These are phyloP conservation scores for Bufo bufo DNA, from an alignment of 2,113 vertebrate genomes.

Conservation along the genomic window DNA sequence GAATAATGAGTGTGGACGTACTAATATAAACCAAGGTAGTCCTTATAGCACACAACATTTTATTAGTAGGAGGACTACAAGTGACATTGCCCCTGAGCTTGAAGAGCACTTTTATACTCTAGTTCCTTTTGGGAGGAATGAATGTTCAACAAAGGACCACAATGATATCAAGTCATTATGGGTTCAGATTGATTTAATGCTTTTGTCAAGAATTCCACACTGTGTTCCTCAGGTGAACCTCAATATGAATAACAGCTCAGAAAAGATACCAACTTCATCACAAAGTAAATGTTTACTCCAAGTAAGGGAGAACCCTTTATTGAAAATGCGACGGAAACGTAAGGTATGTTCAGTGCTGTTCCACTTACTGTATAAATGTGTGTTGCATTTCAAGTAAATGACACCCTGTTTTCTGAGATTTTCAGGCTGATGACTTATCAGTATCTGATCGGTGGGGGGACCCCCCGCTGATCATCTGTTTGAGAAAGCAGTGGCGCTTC, in stretches of 20 bases:
- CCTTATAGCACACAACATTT: slow-evolving; percentile 65
- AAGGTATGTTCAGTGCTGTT: slow-evolving; percentile 79
- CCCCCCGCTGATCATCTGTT: too few species aligned
- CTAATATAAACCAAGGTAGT: slow-evolving; percentile 52
- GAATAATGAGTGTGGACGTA: slow-evolving; percentile 66
- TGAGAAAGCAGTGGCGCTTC: too few species aligned
- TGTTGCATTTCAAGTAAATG: neutral
- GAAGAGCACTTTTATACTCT: slow-evolving; percentile 90
- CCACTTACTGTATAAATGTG: neutral
- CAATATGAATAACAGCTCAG: slow-evolving; percentile 71
- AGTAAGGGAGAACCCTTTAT: slow-evolving; percentile 71
- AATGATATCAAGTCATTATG: slow-evolving; percentile 89
- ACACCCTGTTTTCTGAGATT: neutral
- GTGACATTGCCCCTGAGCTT: slow-evolving; percentile 78
- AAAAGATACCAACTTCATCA: slow-evolving; percentile 70
- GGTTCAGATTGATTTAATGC: slow-evolving; percentile 93
- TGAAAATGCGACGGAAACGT: slow-evolving; percentile 89
- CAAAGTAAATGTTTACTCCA: slow-evolving; percentile 65
- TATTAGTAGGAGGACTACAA: slow-evolving; percentile 76
- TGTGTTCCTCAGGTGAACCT: slow-evolving; percentile 71
- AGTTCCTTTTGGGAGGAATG: slow-evolving; percentile 91
- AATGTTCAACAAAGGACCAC: slow-evolving; percentile 77
- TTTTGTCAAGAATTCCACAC: slow-evolving; percentile 89
- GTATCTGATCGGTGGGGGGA: too few species aligned
- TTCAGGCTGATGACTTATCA: too few species aligned